Conservation (phyloP, 2,797 vertebrate species). For the Pseudocheirus occidentalis region DNA sequence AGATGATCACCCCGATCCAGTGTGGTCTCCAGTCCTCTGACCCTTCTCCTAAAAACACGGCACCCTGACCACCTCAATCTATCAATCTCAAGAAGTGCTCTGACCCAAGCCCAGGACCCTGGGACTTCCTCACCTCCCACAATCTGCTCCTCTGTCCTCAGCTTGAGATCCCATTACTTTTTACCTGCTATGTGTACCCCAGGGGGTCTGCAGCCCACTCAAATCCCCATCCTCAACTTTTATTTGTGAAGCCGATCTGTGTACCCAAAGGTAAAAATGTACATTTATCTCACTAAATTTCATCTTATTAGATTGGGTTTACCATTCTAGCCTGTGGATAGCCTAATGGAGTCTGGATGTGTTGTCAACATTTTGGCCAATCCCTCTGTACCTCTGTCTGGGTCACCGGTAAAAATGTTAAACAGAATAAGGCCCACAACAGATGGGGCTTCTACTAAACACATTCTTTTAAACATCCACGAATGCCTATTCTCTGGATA, state of each 20-base stretch:
- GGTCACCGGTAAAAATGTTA: background rate
- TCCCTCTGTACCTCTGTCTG: background rate
- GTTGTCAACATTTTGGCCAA: background rate
- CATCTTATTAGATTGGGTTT: background rate
- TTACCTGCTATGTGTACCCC: background rate
- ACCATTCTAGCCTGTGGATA: background rate
- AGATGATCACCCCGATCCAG: background rate
- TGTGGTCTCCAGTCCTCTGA: background rate
- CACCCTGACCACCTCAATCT: background rate
- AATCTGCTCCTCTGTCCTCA: background rate
- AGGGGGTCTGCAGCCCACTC: background rate
- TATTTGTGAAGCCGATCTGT: background rate
- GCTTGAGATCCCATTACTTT: background rate
- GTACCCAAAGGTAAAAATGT: background rate
- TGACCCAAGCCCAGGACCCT: no score
- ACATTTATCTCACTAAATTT: background rate
- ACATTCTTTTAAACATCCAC: background rate
- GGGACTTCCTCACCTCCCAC: background rate
- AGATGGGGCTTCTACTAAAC: background rate
- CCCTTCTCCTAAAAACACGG: background rate
- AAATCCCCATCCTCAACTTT: background rate
- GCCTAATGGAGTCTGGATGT: background rate
- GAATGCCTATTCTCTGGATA: background rate
- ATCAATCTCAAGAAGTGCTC: no score
- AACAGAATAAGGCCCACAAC: background rate